Evolutionary conservation across 2,113 vertebrate species (phyloP), one percentile per base, ranked within the genome.

Genomic region (Lamprotornis superbus): DNA sequence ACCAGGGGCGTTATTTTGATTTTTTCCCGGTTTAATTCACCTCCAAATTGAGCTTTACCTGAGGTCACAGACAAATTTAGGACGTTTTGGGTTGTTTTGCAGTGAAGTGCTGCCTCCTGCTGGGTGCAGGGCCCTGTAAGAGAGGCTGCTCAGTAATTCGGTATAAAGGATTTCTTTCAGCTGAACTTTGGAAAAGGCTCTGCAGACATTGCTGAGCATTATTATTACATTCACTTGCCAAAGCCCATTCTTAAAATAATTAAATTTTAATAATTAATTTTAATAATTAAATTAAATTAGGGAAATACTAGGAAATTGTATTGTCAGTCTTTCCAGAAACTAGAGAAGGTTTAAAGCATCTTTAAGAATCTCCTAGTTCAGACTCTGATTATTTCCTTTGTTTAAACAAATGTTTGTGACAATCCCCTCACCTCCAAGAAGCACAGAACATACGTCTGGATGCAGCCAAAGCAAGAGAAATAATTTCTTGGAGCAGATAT

Each of bases 91-190:
- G 27, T 21, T 7, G 52, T 96, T 97, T 80, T 88, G 71, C 50
- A 96, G 97, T 95, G 12, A 97, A 93, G 95, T 97, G 96, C 96
- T 98, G 98, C 97, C 98, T 97, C 97, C 98, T 98, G 96, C 97
- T 97, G 98, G 97, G 94, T 76, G 79, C 65, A 55, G 82, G 17
- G 16, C 53, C 56, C 83, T 21, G 5, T 1, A 6, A 52, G 20
- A 44, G 30, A n/a, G 15, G 15, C 12, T 31, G 63, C 67, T 31
- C 47, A 11, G 50, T 4, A 3, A 73, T 27, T 39, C 10, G 5
- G 15, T 8, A 0, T 0, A 2, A 10, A 49, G 40, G 7, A 12
- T 33, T 81, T n/a, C 15, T 33, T 20, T 47, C 28, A 21, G 2
- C 37, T 33, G 30, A 23, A 39, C 39, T 1, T 14, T 11, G 68